phyloP scores from a whole-genome alignment of 1,140 invertebrate genomes.

The Acromyrmex charruanus region DNA sequence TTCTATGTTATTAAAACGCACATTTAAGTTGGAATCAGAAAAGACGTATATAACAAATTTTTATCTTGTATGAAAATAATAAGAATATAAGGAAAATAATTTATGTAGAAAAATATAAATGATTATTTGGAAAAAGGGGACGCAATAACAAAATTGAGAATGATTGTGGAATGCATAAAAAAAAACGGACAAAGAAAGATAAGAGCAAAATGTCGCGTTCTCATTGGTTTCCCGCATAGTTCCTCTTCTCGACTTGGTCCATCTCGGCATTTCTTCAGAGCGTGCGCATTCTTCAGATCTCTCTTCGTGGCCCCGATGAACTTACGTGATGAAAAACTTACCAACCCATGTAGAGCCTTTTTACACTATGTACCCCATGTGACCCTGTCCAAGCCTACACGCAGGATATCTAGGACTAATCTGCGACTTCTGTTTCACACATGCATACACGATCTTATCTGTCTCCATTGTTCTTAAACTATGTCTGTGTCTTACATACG shows the following conservation, averaged over 20 bases:
- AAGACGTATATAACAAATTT: background rate
- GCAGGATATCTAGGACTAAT: constrained; percentile 74
- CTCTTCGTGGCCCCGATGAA: constrained; percentile 84
- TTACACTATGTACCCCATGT: constrained; percentile 56
- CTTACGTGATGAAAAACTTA: constrained; percentile 83
- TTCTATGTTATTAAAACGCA: background rate
- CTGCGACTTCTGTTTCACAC: constrained; percentile 73
- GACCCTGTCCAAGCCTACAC: constrained; percentile 67
- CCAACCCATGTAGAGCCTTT: constrained; percentile 74
- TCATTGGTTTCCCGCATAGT: constrained; percentile 74
- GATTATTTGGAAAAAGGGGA: background rate
- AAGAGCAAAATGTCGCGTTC: constrained; percentile 80
- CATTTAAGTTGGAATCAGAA: background rate
- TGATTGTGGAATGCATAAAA: constrained; percentile 47
- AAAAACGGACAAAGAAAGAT: constrained; percentile 63
- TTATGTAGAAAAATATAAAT: background rate
- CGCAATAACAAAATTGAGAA: background rate
- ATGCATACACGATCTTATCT: constrained; percentile 64
- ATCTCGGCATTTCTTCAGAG: constrained; percentile 79
- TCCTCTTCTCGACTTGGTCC: constrained; percentile 57
- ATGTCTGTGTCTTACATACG: constrained; percentile 6
- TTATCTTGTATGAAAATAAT: background rate
- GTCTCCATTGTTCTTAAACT: constrained; percentile 69
- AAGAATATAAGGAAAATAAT: background rate
- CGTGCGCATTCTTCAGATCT: constrained; percentile 80